Evolutionary conservation across 2,113 vertebrate species (phyloP).

Genomic region (Noctilio leporinus): DNA sequence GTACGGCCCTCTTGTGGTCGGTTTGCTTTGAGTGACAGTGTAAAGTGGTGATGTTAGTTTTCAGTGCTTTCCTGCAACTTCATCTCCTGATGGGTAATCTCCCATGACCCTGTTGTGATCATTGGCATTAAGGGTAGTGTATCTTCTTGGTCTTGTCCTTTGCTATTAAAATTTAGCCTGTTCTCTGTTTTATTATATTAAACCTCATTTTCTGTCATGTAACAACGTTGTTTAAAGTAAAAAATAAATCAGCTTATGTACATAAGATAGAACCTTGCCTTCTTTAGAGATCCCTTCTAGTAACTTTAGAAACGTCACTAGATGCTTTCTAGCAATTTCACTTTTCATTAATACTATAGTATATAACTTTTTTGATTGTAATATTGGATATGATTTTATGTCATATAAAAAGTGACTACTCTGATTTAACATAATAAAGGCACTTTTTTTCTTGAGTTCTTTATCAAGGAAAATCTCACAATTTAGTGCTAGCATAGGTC

Average conservation of each 20-base stretch:
- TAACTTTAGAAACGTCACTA: not conserved
- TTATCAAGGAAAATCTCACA: not conserved
- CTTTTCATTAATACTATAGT: not conserved
- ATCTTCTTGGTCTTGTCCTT: not conserved
- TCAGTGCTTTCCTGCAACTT: not conserved
- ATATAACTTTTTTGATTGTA: not conserved
- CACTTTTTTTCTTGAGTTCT: not conserved
- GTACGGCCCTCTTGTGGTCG: rapidly evolving
- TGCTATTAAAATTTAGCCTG: not conserved
- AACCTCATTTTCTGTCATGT: not conserved
- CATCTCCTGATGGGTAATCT: not conserved
- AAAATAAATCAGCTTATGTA: not conserved
- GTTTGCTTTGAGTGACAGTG: not conserved
- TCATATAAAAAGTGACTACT: not conserved
- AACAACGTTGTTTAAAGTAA: not conserved
- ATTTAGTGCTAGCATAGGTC: not conserved
- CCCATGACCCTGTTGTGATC: not conserved
- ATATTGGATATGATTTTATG: not conserved
- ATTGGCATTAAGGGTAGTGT: not conserved
- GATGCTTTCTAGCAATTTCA: not conserved
- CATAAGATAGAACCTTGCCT: not conserved
- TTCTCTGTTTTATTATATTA: not conserved
- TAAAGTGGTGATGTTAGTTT: not conserved
- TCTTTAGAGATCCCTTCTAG: not conserved
- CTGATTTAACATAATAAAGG: not conserved